Percentiles rank a stretch among this genome's conserved stretches.
Evolutionary conservation across 2,888 invertebrate species (phyloP).

Genomic region (Aquatica leii): DNA sequence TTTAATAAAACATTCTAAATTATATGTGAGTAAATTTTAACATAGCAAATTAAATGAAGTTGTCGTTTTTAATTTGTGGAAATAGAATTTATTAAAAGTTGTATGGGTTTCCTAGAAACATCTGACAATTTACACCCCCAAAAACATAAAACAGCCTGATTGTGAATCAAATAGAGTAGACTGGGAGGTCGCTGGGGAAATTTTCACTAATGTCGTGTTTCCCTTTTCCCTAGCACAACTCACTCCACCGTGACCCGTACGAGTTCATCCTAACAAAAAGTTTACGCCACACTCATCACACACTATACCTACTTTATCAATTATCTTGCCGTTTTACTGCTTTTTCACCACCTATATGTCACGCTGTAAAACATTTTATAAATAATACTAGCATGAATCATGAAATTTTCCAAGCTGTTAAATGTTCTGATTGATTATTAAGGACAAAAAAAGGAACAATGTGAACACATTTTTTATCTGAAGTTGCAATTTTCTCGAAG

Average conservation of each 20-base stretch:
- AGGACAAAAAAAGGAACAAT: slow-evolving; percentile 14
- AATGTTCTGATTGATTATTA: slow-evolving; percentile 27
- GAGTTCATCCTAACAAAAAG: slow-evolving; percentile 49
- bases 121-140: slow-evolving; percentile 37
- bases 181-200: slow-evolving; percentile 56
- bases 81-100: slow-evolving; percentile 28
- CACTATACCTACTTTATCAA: slow-evolving; percentile 53
- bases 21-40: too few relatives aligned
- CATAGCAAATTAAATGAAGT: too few relatives aligned
- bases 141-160: slow-evolving; percentile 46
- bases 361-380: slow-evolving; percentile 24
- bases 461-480: slow-evolving; percentile 16
- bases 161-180: slow-evolving; percentile 55
- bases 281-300: slow-evolving; percentile 51
- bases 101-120: slow-evolving; percentile 28
- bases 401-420: slow-evolving; percentile 33
- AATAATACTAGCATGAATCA: slow-evolving; percentile 26
- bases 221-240: slow-evolving; percentile 41
- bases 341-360: slow-evolving; percentile 28
- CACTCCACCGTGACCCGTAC: slow-evolving; percentile 44
- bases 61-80: too few relatives aligned
- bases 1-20: too few relatives aligned
- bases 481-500: slow-evolving; percentile 25
- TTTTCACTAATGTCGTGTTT: slow-evolving; percentile 57
- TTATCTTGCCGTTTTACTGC: slow-evolving; percentile 51